phyloP scores from a whole-genome alignment of 2,888 invertebrate species.

The Athrips mouffetella region DNA sequence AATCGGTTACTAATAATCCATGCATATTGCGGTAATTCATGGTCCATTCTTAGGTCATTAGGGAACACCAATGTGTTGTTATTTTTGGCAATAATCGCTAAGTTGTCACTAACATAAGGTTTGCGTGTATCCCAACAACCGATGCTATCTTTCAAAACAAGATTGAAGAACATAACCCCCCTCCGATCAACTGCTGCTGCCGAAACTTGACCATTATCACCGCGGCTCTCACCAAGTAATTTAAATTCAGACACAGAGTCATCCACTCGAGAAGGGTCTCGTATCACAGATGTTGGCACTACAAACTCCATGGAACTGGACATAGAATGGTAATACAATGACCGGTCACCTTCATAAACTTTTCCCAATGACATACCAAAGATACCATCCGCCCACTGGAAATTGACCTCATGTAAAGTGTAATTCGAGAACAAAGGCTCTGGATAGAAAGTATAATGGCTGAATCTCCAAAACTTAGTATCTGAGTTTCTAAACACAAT shows the following conservation, averaged over 20 bases:
- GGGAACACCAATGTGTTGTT: slow-evolving; percentile 85
- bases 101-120: slow-evolving; percentile 81
- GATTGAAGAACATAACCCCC: slow-evolving; percentile 89
- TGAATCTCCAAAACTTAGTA: slow-evolving; percentile 81
- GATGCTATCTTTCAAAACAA: slow-evolving; percentile 86
- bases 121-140: slow-evolving; percentile 92
- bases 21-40: slow-evolving; percentile 81
- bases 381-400: slow-evolving; percentile 89
- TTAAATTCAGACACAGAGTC: slow-evolving; percentile 59
- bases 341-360: slow-evolving; percentile 75
- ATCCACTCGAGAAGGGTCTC: slow-evolving; percentile 76
- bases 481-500: slow-evolving; percentile 80
- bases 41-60: slow-evolving; percentile 88
- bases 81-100: slow-evolving; percentile 81
- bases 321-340: slow-evolving; percentile 89
- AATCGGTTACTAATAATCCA: slow-evolving; percentile 88
- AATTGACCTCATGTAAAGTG: slow-evolving; percentile 85
- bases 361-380: slow-evolving; percentile 86
- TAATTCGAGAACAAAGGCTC: slow-evolving; percentile 86
- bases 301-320: slow-evolving; percentile 88
- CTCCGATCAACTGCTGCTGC: slow-evolving; percentile 85
- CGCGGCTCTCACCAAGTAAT: slow-evolving; percentile 74
- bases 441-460: slow-evolving; percentile 84
- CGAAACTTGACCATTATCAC: slow-evolving; percentile 83
- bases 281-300: slow-evolving; percentile 83